Percentiles rank a stretch among this genome's conserved stretches.
phyloP scores from a whole-genome alignment of 2,888 invertebrate species.

The Hypomecis atomaria region DNA sequence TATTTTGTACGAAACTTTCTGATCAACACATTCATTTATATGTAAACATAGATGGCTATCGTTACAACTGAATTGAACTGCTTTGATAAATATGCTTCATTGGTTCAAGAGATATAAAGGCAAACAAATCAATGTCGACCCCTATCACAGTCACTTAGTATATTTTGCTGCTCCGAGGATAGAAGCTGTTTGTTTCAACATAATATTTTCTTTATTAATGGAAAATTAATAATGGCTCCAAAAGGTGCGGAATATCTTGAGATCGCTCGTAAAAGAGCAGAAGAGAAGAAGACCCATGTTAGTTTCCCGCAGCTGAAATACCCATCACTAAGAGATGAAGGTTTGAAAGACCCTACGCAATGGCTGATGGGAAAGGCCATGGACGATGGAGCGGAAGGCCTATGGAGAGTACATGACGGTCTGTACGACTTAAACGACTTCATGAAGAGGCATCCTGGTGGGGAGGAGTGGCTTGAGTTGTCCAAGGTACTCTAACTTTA shows the following conservation, averaged over 20 bases:
- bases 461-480: slow-evolving; percentile 89
- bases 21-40: no score
- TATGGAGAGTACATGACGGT: slow-evolving; percentile 90
- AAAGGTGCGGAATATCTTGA: slow-evolving; percentile 49
- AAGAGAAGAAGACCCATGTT: slow-evolving; percentile 65
- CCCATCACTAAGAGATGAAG: slow-evolving; percentile 74
- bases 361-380: slow-evolving; percentile 87
- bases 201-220: neutral
- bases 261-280: slow-evolving; percentile 56
- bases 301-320: slow-evolving; percentile 81
- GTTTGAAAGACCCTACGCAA: slow-evolving; percentile 61
- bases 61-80: slow-evolving; percentile 5
- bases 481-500: slow-evolving; percentile 81
- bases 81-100: neutral
- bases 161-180: slow-evolving; percentile 2
- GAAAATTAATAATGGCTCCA: slow-evolving; percentile 47
- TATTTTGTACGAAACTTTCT: no score
- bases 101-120: neutral
- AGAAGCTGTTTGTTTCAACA: slow-evolving; percentile 1
- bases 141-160: slow-evolving; percentile 4
- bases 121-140: neutral
- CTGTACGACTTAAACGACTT: slow-evolving; percentile 94
- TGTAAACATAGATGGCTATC: no score
- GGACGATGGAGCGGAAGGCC: slow-evolving; percentile 89
- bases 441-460: slow-evolving; percentile 93